A percentile compares a stretch with the other conserved stretches of the same genome.
These are phyloP conservation scores for Drosophila acutilabella DNA, from an alignment of 2,888 invertebrate genomes.

Conservation along the genomic window DNA sequence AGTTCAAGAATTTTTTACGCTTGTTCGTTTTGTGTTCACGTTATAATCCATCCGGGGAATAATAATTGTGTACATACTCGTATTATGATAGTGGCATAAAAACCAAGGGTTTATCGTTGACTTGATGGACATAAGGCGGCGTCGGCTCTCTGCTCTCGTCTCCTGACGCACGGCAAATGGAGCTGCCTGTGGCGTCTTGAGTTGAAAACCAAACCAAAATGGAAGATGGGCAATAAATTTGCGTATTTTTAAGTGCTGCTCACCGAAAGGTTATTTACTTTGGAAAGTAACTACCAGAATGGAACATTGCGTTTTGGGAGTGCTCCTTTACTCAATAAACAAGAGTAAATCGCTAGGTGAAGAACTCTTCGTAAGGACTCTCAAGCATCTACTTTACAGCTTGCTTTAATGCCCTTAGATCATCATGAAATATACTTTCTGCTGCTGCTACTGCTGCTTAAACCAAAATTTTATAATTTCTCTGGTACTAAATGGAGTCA, in stretches of 20 bases:
- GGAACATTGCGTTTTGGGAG: constrained; percentile 13
- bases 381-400: constrained; percentile 32
- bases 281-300: constrained; percentile 41
- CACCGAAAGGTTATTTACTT: constrained; percentile 55
- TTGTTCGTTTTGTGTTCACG: constrained; percentile 57
- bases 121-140: constrained; percentile 53
- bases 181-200: constrained; percentile 16
- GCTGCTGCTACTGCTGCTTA: constrained; percentile 12
- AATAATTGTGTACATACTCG: constrained; percentile 76
- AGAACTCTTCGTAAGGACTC: constrained; percentile 16
- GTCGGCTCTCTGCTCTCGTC: constrained; percentile 7
- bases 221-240: constrained; percentile 69
- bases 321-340: constrained; percentile 35
- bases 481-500: constrained; percentile 45
- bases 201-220: constrained; percentile 38
- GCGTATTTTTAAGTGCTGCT: constrained; percentile 55
- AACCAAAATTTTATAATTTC: constrained; percentile 24
- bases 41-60: constrained; percentile 79
- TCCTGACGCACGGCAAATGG: constrained; percentile 12
- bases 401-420: constrained; percentile 45
- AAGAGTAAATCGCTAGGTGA: constrained; percentile 28
- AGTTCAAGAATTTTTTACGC: constrained; percentile 61
- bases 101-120: constrained; percentile 69
- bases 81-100: constrained; percentile 73
- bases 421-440: constrained; percentile 15